These are phyloP conservation scores for Chunga burmeisteri DNA, from an alignment of 2,113 vertebrate species.

Conservation along the genomic window DNA sequence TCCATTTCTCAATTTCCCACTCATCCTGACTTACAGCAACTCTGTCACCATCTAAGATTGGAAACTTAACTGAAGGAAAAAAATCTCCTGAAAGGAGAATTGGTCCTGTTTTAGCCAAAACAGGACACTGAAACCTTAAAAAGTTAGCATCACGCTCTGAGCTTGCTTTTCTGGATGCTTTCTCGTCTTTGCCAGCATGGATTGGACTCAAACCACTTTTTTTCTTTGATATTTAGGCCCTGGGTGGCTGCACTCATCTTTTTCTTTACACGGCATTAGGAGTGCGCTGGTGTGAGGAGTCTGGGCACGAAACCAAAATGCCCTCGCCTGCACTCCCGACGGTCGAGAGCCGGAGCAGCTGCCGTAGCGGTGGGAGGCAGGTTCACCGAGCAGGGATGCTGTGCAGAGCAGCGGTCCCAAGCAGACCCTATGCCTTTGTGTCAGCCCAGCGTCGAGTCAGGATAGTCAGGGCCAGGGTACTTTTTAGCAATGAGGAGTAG, in stretches of 20 bases:
- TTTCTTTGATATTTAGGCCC: not conserved
- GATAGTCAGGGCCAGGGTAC: not conserved
- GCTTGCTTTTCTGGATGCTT: not conserved
- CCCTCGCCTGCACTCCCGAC: accelerated
- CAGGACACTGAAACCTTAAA: not conserved
- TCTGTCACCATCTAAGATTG: not conserved
- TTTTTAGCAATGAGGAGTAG: not conserved
- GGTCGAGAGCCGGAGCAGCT: not conserved
- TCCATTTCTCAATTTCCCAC: not conserved
- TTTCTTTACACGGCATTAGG: not conserved
- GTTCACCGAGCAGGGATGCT: not conserved
- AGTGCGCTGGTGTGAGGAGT: not conserved
- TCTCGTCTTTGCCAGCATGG: not conserved
- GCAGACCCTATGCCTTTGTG: not conserved
- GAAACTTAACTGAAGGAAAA: too few species aligned
- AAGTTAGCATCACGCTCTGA: not conserved
- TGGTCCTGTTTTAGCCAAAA: too few species aligned
- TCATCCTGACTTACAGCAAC: not conserved
- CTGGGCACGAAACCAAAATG: not conserved
- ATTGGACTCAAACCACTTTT: not conserved
- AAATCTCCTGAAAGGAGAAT: too few species aligned
- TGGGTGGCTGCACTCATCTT: not conserved
- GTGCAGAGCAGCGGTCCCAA: not conserved
- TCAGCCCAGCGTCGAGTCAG: accelerated
- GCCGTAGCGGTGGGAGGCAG: accelerated